Percentiles rank a stretch among this genome's conserved stretches.
phyloP scores from a whole-genome alignment of 2,797 vertebrate species.

The Clarias pachynema region DNA sequence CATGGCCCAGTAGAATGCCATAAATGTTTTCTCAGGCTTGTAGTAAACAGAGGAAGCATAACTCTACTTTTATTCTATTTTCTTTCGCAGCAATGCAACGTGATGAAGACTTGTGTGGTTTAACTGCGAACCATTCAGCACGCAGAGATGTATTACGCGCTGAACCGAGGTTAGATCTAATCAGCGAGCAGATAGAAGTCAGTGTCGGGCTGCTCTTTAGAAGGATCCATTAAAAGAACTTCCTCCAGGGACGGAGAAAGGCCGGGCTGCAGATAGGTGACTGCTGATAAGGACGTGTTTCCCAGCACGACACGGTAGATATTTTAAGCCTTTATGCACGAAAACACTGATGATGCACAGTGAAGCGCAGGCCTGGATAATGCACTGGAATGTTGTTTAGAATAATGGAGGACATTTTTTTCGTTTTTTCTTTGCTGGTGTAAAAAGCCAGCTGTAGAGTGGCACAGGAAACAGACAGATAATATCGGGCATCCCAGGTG shows the following conservation, averaged over 20 bases:
- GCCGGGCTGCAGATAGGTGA: conserved; percentile 18
- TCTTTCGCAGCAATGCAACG: conserved; percentile 15
- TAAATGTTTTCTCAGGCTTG: conserved; percentile 53
- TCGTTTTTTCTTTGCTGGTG: conserved; percentile 12
- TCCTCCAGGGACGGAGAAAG: conserved; percentile 22
- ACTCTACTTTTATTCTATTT: conserved; percentile 26
- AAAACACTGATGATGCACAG: conserved; percentile 9
- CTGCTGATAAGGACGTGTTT: conserved; percentile 39
- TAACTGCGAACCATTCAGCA: conserved; percentile 13
- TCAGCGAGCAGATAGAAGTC: conserved; percentile 43
- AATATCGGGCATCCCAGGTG: conserved; percentile 36
- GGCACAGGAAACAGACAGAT: conserved; percentile 21
- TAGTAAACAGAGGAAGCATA: conserved; percentile 51
- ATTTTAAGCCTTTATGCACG: conserved; percentile 22
- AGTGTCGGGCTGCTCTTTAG: conserved; percentile 46
- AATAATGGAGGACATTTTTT: conserved; percentile 9
- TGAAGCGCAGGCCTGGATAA: not conserved
- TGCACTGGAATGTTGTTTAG: conserved; percentile 25
- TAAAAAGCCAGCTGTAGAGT: conserved; percentile 29
- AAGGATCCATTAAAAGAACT: conserved; percentile 38
- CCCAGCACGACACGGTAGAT: conserved; percentile 21
- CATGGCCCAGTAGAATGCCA: conserved; percentile 39
- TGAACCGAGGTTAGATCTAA: conserved; percentile 54
- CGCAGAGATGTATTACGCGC: conserved; percentile 17
- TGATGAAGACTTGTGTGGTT: conserved; percentile 21